Evolutionary conservation across 2,888 invertebrate genomes (phyloP), one percentile per base, ranked within the genome.

Genomic region (Brachypalpus laphriformis): DNA sequence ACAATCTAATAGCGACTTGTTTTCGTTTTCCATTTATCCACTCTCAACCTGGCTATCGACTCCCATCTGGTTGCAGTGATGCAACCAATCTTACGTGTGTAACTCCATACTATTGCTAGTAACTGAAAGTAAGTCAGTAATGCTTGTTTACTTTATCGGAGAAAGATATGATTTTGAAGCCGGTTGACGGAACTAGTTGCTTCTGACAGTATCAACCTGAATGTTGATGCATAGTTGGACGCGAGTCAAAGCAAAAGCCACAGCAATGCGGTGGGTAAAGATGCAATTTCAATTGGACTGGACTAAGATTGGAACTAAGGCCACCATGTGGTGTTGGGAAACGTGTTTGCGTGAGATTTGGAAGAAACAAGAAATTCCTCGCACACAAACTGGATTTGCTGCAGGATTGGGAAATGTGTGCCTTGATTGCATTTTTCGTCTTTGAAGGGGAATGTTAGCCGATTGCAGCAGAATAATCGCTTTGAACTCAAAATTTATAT

Each of bases 401-500:
- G 34, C 63, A 59, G 68, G 74, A 61, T 81, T 83, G 63, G 47
- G 56, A 66, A 78, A 83, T 31, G 18, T 72, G 68, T 56, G 78
- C 83, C 83, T 83, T 83, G 83, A 75, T 80, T 83, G 74, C 49
- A 25, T 34, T 8, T 54, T 54, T 66, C 8, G 34, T 57, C 81
- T 71, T 71, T 85, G 85, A 85, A 85, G 85, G 80, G 85, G 80
- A 85, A 85, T 85, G 80, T 75, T 80, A 75, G 22, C 37, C 72
- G 70, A 65, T 65, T 80, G 63, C 57, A 20, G 57, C 31, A 25
- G n/a, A 66, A 20, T 65, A 70, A 70, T 83, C 61, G 72, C 54
- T 83, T 78, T 85, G 83, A 85, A 85, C 83, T 85, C 80, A 51
- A 75, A 2, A 40, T 31, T 20, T 28, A 49, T 51, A 47, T 59